A percentile compares a stretch with the other conserved stretches of the same genome.
Conservation (phyloP, 1,140 invertebrate genomes). For the Diorhabda sublineata region DNA sequence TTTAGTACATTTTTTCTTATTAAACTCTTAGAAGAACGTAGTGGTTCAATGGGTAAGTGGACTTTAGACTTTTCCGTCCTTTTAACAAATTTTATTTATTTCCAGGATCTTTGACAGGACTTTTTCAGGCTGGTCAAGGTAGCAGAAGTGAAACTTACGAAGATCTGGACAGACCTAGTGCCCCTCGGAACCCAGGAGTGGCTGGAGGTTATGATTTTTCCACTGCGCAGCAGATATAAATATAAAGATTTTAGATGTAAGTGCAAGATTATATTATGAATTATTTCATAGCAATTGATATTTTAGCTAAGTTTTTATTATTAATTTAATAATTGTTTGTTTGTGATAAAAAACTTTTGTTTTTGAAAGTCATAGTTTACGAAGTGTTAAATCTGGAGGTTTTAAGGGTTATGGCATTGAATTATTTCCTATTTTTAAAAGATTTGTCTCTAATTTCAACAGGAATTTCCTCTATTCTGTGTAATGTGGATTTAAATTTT, state of each 20-base stretch:
- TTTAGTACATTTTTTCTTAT: conserved; percentile 21
- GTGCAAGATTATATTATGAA: too few species aligned
- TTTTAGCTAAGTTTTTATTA: too few species aligned
- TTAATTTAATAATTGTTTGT: too few species aligned
- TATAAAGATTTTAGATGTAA: not conserved
- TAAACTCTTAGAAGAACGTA: conserved; percentile 26
- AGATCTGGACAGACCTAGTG: conserved; percentile 20
- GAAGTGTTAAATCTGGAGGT: too few species aligned
- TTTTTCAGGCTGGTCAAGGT: not conserved
- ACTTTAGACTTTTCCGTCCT: not conserved
- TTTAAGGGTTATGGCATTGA: too few species aligned
- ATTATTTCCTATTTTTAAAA: too few species aligned
- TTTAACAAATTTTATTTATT: not conserved
- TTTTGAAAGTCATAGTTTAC: too few species aligned
- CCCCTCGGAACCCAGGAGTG: conserved; percentile 14
- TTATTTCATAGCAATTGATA: too few species aligned
- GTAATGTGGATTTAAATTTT: too few species aligned
- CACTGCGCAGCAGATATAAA: conserved; percentile 24
- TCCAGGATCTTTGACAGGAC: conserved; percentile 23
- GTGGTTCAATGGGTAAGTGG: conserved; percentile 22
- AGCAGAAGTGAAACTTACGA: conserved; percentile 24
- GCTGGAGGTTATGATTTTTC: conserved; percentile 25
- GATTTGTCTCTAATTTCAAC: too few species aligned
- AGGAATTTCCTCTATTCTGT: too few species aligned
- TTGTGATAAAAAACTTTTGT: too few species aligned